Evolutionary conservation across 2,797 vertebrate genomes (phyloP).

Genomic region (Emydoidea blandingii): DNA sequence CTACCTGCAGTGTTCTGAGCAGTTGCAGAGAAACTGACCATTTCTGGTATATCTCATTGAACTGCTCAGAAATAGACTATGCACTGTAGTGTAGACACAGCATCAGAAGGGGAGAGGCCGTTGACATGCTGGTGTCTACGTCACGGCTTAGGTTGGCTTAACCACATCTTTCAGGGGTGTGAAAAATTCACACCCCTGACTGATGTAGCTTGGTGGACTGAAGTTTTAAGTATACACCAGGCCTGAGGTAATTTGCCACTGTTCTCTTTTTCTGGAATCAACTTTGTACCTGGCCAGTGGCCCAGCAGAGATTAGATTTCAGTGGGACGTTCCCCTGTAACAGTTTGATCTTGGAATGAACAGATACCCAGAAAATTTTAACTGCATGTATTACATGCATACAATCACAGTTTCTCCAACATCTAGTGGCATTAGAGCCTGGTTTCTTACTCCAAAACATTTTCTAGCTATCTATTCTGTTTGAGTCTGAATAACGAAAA

Average conservation of each 20-base stretch:
- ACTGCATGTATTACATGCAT: background rate
- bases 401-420: background rate
- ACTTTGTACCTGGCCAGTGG: background rate
- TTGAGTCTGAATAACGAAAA: background rate
- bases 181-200: background rate
- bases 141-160: background rate
- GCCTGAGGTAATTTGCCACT: background rate
- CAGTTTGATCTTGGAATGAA: background rate
- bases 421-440: background rate
- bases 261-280: background rate
- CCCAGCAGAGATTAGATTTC: background rate
- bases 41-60: background rate
- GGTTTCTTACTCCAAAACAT: accelerated
- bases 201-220: background rate
- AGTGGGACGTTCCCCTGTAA: background rate
- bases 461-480: background rate
- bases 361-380: background rate
- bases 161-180: background rate
- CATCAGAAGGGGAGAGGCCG: background rate
- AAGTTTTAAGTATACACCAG: background rate
- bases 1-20: no score
- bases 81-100: background rate
- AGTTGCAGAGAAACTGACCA: no score
- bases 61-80: background rate
- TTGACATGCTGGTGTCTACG: background rate